Conservation (phyloP, 1,140 invertebrate species). For the Chironomus striatipennis region DNA sequence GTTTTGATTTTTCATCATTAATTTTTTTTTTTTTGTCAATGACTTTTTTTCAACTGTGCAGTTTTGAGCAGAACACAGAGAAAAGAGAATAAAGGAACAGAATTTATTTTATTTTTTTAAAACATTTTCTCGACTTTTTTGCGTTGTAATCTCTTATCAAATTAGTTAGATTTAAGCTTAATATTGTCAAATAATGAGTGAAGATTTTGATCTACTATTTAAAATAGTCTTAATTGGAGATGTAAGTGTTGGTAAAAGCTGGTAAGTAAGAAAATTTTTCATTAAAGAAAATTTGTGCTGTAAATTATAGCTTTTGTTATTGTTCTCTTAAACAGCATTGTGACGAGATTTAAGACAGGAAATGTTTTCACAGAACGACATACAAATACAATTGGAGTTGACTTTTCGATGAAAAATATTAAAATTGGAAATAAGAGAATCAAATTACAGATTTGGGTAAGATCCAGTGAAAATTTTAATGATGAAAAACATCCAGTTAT, state of each 20-base stretch:
- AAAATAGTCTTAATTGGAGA: slow-evolving; percentile 79
- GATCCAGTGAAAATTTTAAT: neutral
- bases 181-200: slow-evolving; percentile 31
- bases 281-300: neutral
- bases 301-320: neutral
- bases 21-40: no score
- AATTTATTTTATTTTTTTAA: no score
- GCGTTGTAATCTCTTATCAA: neutral
- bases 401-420: slow-evolving; percentile 95
- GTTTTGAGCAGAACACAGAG: no score
- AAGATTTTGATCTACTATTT: slow-evolving; percentile 70
- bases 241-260: slow-evolving; percentile 76
- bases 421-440: slow-evolving; percentile 71
- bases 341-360: slow-evolving; percentile 87
- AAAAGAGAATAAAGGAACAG: no score
- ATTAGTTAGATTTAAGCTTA: neutral
- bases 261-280: neutral
- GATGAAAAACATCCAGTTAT: no score
- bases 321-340: slow-evolving; percentile 46
- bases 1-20: no score
- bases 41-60: no score
- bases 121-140: slow-evolving; percentile 18
- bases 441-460: neutral
- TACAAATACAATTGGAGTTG: slow-evolving; percentile 90
- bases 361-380: slow-evolving; percentile 81